phyloP scores from a whole-genome alignment of 2,113 vertebrate species.

The Tichodroma muraria region DNA sequence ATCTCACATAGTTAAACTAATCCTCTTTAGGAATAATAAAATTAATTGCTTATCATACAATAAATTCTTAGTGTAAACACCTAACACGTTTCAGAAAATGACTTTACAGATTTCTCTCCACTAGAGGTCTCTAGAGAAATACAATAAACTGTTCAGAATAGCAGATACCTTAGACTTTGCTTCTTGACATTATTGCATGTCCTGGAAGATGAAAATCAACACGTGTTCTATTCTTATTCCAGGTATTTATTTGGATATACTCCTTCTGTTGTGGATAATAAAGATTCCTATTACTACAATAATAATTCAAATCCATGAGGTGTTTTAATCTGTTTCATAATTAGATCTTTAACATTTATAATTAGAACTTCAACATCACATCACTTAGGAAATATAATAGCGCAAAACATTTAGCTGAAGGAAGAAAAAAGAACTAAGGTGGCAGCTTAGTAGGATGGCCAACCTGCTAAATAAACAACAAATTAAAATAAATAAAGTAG shows the following conservation, averaged over 20 bases:
- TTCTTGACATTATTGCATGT: neutral
- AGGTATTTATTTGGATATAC: neutral
- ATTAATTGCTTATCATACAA: neutral
- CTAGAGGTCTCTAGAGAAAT: conserved; percentile 76
- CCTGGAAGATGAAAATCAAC: neutral
- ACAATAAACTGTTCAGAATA: neutral
- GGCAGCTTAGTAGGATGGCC: neutral
- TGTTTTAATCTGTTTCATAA: neutral
- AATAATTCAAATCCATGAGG: neutral
- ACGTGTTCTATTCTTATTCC: neutral
- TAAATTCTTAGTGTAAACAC: neutral
- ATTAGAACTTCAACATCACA: neutral
- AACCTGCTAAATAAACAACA: neutral
- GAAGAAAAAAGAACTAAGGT: neutral
- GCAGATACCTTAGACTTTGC: neutral
- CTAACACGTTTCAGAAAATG: neutral
- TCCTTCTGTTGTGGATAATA: neutral
- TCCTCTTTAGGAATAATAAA: neutral
- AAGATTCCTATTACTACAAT: neutral
- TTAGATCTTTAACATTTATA: neutral
- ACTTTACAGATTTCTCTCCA: conserved; percentile 44
- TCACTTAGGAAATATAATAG: neutral
- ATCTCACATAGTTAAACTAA: neutral
- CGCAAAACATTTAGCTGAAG: neutral
- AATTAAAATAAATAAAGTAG: neutral